Percentiles rank a stretch among this genome's conserved stretches.
These are phyloP conservation scores for Crioceris asparagi DNA, from an alignment of 2,888 invertebrate genomes.

Conservation along the genomic window DNA sequence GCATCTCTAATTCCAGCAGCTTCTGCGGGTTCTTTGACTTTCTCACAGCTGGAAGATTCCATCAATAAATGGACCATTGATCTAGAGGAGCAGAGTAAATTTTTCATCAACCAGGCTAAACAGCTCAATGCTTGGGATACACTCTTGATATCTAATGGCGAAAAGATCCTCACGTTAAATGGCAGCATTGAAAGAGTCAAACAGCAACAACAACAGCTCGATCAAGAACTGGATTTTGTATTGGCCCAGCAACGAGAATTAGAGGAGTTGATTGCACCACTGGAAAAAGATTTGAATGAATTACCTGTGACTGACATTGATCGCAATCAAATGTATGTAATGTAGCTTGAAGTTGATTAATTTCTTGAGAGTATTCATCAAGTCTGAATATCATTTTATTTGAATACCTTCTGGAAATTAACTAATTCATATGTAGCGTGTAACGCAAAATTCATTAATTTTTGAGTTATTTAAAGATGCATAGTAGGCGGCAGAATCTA, in stretches of 20 bases:
- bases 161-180: constrained; percentile 82
- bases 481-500: too few species aligned
- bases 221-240: constrained; percentile 90
- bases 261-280: constrained; percentile 72
- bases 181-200: constrained; percentile 81
- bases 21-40: constrained; percentile 50
- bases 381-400: too few species aligned
- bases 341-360: too few species aligned
- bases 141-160: constrained; percentile 79
- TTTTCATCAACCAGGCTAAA: constrained; percentile 87
- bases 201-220: constrained; percentile 77
- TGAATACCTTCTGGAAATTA: too few species aligned
- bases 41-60: constrained; percentile 77
- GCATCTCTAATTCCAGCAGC: constrained; percentile 30
- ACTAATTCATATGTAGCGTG: too few species aligned
- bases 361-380: too few species aligned
- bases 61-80: constrained; percentile 93
- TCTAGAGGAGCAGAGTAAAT: constrained; percentile 84
- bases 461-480: too few species aligned
- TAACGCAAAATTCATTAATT: too few species aligned
- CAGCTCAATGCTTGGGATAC: constrained; percentile 95
- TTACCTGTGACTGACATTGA: constrained; percentile 72
- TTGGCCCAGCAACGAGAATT: constrained; percentile 86
- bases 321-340: constrained; percentile 70
- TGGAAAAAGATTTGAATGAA: constrained; percentile 69